These are phyloP conservation scores for Drosophila ohnishii DNA, from an alignment of 1,140 invertebrate genomes.

Conservation along the genomic window DNA sequence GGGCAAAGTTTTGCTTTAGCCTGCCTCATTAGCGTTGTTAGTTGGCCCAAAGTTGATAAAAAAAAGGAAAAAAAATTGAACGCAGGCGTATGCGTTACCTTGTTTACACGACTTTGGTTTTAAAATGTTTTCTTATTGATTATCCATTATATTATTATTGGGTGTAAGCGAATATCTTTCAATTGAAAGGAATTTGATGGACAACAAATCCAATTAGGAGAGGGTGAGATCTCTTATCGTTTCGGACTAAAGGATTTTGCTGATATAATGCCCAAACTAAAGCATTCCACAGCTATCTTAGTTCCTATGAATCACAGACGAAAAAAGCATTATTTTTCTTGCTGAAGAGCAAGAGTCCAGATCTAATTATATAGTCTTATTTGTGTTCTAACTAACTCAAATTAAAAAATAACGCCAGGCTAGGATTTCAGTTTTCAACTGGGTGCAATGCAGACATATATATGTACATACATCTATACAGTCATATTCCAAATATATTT, in stretches of 20 bases:
- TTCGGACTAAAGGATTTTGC: background rate
- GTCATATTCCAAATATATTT: constrained; percentile 46
- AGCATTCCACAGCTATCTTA: constrained; percentile 8
- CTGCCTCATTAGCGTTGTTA: constrained; percentile 75
- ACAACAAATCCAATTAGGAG: constrained; percentile 34
- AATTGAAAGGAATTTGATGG: background rate
- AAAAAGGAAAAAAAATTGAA: constrained; percentile 57
- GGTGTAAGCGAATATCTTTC: constrained; percentile 28
- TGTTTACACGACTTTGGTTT: constrained; percentile 7
- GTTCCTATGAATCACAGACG: background rate
- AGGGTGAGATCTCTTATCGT: background rate
- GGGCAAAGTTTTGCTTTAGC: constrained; percentile 56
- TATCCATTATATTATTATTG: constrained; percentile 17
- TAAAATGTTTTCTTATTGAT: constrained; percentile 32
- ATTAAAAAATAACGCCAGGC: background rate
- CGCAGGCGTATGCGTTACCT: constrained; percentile 17
- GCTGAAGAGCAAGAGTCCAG: background rate
- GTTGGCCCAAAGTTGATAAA: constrained; percentile 63
- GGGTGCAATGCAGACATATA: background rate
- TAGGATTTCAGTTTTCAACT: background rate
- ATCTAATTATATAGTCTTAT: background rate
- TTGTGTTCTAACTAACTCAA: background rate
- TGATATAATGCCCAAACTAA: background rate
- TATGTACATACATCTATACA: background rate
- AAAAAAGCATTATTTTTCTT: background rate